Base-by-base conservation (phyloP, 2,888 invertebrate species). In the Ophion ventricosus region DNA sequence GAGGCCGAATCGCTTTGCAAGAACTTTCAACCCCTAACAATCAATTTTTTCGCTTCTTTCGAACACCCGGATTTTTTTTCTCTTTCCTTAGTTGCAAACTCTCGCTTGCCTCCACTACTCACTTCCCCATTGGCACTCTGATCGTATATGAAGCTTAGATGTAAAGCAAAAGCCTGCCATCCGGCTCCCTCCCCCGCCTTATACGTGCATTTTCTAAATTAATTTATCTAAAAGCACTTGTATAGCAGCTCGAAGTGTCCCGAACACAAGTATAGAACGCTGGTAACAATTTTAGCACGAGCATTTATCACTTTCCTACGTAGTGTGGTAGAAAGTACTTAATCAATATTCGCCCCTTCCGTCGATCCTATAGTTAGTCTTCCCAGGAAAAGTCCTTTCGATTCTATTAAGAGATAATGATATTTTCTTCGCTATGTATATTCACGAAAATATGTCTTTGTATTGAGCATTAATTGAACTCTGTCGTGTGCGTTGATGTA, bases 191-290 rank as follows among this genome's bases (percentile, higher is more conserved):
- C 59, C 54, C 23, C 29, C 35, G 54, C 5, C 29, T 43, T 5
- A 35, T 17, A 56, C 49, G 54, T 70, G 29, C 69, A 77, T 73
- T 70, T 64, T 26, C 49, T 82, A 82, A 84, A 82, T 82, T 66
- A 64, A 84, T 84, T 82, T 82, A 79, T 84, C 82, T 82, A 74
- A 84, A 73, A 82, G 84, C 81, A 74, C 69, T 63, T 57, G 56
- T 49, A 63, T 35, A 59, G 54, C 20, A 61, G 59, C 54, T 56
- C 43, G 66, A 75, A 75, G 84, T 78, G 56, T 81, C 78, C 78
- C 66, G 72, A 66, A 35, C 75, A 79, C 20, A 72, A 82, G 70
- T 70, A 73, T 64, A 81, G 64, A 69, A 70, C 49, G 64, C 64
- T 81, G 81, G 74, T 81, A 84, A 84, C 74, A 69, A 84, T 84